A percentile compares a stretch with the other conserved stretches of the same genome.
Evolutionary conservation across 2,888 invertebrate species (phyloP).

Genomic region (Mylabris sibirica): DNA sequence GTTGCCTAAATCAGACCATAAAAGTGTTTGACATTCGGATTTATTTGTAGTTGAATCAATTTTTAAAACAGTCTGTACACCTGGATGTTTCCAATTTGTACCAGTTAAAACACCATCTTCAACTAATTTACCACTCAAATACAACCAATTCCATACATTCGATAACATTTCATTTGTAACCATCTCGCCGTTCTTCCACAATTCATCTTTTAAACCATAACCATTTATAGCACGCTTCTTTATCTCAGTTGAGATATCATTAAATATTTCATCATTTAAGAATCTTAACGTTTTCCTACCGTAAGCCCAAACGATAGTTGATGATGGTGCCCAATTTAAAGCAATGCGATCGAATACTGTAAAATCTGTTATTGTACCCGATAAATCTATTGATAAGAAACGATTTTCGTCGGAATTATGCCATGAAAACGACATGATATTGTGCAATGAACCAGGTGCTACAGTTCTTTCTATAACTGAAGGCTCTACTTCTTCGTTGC

Average conservation of each 20-base stretch:
- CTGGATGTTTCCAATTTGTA: slow-evolving; percentile 70
- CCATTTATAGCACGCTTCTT: slow-evolving; percentile 74
- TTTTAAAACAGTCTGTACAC: slow-evolving; percentile 66
- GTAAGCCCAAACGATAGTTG: slow-evolving; percentile 78
- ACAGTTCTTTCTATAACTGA: slow-evolving; percentile 77
- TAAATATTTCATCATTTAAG: slow-evolving; percentile 63
- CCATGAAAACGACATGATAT: slow-evolving; percentile 84
- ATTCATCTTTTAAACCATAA: slow-evolving; percentile 81
- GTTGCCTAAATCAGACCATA: slow-evolving; percentile 72
- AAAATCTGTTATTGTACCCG: slow-evolving; percentile 73
- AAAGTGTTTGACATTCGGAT: slow-evolving; percentile 69
- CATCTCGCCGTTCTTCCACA: slow-evolving; percentile 81
- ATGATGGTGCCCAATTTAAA: slow-evolving; percentile 79
- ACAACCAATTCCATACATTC: slow-evolving; percentile 86
- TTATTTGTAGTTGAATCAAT: slow-evolving; percentile 62
- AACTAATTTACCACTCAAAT: slow-evolving; percentile 73
- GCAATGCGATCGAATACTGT: slow-evolving; percentile 84
- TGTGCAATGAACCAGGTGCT: slow-evolving; percentile 60
- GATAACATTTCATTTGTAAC: slow-evolving; percentile 78
- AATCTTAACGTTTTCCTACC: slow-evolving; percentile 72
- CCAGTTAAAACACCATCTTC: slow-evolving; percentile 71
- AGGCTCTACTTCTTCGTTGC: slow-evolving; percentile 79
- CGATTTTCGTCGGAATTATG: slow-evolving; percentile 84
- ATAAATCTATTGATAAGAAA: slow-evolving; percentile 72
- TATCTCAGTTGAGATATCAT: slow-evolving; percentile 78